phyloP scores from a whole-genome alignment of 2,113 vertebrate genomes.

The Centropus bengalensis region DNA sequence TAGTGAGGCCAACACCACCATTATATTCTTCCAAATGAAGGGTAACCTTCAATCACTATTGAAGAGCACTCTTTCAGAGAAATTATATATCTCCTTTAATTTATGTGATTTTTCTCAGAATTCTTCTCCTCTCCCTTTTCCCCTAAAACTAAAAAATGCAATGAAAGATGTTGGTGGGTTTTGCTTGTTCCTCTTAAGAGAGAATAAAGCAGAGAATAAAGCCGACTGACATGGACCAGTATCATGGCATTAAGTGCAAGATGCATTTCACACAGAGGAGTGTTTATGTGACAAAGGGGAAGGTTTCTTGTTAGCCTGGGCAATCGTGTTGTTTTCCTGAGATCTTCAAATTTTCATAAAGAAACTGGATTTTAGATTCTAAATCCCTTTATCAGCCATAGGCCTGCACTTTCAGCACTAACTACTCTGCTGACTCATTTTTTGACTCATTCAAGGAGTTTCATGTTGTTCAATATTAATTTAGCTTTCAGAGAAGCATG shows the following conservation, averaged over 20 bases:
- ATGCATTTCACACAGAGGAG: not conserved
- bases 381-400: not conserved
- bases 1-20: too few species aligned
- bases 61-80: too few species aligned
- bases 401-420: not conserved
- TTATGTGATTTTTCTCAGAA: too few species aligned
- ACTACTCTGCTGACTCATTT: slow-evolving; percentile 41
- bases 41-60: too few species aligned
- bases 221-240: too few species aligned
- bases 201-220: too few species aligned
- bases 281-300: not conserved
- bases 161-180: too few species aligned
- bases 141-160: too few species aligned
- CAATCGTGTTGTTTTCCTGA: slow-evolving; percentile 28
- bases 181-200: too few species aligned
- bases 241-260: not conserved
- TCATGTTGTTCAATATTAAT: slow-evolving; percentile 32
- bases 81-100: too few species aligned
- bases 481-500: not conserved
- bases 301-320: slow-evolving; percentile 1
- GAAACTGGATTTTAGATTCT: slow-evolving; percentile 22
- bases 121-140: too few species aligned
- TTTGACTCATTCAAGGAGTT: slow-evolving; percentile 31
- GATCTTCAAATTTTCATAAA: slow-evolving; percentile 25
- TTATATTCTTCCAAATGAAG: too few species aligned